Percentiles rank a stretch among this genome's conserved stretches.
These are phyloP conservation scores for Scortum barcoo DNA, from an alignment of 2,113 vertebrate genomes.

Conservation along the genomic window DNA sequence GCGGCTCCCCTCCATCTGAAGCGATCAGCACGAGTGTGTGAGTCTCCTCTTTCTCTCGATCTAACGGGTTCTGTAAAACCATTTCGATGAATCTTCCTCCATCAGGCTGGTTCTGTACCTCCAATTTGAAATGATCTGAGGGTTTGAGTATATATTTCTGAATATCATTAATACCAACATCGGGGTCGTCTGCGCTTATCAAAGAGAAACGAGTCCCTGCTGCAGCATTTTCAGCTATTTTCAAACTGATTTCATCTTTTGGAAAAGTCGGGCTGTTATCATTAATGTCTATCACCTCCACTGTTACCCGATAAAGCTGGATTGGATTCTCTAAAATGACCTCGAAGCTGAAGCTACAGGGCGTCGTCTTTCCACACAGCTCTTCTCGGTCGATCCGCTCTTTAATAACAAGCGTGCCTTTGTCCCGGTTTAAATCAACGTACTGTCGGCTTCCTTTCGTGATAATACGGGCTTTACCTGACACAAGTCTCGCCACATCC, in stretches of 20 bases:
- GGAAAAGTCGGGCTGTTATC: constrained; percentile 80
- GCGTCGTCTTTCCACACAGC: constrained; percentile 83
- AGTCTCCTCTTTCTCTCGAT: constrained; percentile 75
- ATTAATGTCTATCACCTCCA: constrained; percentile 81
- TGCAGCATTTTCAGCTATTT: constrained; percentile 68
- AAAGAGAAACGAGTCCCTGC: constrained; percentile 65
- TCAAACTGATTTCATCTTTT: constrained; percentile 58
- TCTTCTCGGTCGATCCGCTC: constrained; percentile 88
- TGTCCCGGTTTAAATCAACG: constrained; percentile 82
- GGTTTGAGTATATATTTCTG: constrained; percentile 73
- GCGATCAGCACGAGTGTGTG: constrained; percentile 74
- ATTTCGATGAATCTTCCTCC: constrained; percentile 74
- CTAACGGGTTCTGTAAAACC: constrained; percentile 75
- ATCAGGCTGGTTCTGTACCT: constrained; percentile 56
- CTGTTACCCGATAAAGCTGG: constrained; percentile 78
- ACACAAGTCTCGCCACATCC: constrained; percentile 77
- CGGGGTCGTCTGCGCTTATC: constrained; percentile 69
- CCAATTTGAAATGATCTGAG: constrained; percentile 74
- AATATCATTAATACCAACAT: constrained; percentile 79
- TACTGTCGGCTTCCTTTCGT: constrained; percentile 80
- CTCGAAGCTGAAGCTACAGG: constrained; percentile 86
- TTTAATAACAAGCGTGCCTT: constrained; percentile 80
- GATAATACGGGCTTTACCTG: constrained; percentile 83
- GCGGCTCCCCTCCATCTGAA: constrained; percentile 80
- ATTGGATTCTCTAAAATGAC: constrained; percentile 84